phyloP scores from a whole-genome alignment of 2,888 invertebrate species.

The Tryphoninae sp. region DNA sequence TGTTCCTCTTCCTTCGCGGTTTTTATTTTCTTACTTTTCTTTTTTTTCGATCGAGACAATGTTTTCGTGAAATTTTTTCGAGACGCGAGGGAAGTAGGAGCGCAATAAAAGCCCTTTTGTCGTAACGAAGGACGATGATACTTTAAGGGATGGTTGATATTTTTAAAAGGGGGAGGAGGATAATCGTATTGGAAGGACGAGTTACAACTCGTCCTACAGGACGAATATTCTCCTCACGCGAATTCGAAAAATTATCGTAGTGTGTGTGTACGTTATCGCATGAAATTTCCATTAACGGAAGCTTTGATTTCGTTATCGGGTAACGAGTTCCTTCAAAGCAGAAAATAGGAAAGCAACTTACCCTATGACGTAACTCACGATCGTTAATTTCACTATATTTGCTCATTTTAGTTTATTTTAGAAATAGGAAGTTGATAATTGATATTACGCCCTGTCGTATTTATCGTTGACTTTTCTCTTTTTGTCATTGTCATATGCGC shows the following conservation, averaged over 20 bases:
- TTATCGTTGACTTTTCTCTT: too few species aligned
- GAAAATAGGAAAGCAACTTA: not conserved
- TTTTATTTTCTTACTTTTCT: not conserved
- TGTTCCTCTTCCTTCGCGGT: not conserved
- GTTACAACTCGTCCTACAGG: too few species aligned
- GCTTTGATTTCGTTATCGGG: conserved; percentile 7
- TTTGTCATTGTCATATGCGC: too few species aligned
- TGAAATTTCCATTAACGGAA: not conserved
- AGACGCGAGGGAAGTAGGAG: not conserved
- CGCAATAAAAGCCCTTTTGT: not conserved
- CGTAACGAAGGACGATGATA: not conserved
- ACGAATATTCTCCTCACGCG: not conserved
- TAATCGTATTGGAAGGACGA: not conserved
- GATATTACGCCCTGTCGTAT: too few species aligned
- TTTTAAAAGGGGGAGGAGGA: not conserved
- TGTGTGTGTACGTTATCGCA: not conserved
- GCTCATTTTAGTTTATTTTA: too few species aligned
- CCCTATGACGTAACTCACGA: not conserved
- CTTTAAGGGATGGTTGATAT: not conserved
- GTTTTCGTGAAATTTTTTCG: not conserved
- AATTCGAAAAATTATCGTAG: not conserved
- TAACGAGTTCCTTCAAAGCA: not conserved
- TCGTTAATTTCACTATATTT: too few species aligned
- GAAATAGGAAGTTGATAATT: too few species aligned
- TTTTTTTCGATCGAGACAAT: not conserved